Conservation (phyloP, 1,140 invertebrate genomes). For the Bombus pascuorum region DNA sequence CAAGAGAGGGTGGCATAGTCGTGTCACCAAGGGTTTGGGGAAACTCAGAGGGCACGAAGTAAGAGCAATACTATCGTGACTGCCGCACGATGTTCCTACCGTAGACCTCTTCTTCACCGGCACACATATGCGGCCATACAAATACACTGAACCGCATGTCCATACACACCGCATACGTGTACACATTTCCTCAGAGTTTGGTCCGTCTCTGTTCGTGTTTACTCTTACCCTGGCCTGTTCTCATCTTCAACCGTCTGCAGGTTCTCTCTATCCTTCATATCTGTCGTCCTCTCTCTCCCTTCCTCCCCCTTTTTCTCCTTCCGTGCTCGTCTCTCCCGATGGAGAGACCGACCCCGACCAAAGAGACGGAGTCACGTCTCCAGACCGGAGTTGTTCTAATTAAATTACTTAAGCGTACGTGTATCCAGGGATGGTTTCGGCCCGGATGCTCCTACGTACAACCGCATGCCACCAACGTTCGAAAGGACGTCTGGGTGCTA, state of each 20-base stretch:
- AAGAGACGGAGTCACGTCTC: constrained; percentile 78
- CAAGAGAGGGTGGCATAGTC: constrained; percentile 53
- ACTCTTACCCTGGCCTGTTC: constrained; percentile 64
- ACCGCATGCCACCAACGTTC: constrained; percentile 49
- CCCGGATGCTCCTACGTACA: constrained; percentile 63
- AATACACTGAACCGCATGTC: constrained; percentile 2
- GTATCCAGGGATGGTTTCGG: constrained; percentile 73
- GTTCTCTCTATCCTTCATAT: constrained; percentile 66
- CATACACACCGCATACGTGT: background rate
- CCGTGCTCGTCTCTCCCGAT: constrained; percentile 22
- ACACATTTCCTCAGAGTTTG: constrained; percentile 42
- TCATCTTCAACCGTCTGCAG: constrained; percentile 62
- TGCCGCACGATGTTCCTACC: constrained; percentile 57
- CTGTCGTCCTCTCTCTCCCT: constrained; percentile 40
- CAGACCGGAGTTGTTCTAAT: constrained; percentile 78
- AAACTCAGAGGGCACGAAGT: constrained; percentile 64
- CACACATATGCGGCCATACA: constrained; percentile 1
- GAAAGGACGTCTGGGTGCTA: constrained; percentile 55
- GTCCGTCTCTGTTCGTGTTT: constrained; percentile 61
- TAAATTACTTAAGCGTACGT: constrained; percentile 80
- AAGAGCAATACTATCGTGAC: constrained; percentile 68
- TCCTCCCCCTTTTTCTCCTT: constrained; percentile 41
- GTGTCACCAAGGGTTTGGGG: constrained; percentile 62
- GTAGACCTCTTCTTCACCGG: constrained; percentile 48
- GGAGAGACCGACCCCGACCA: constrained; percentile 66